Percentiles rank a stretch among this genome's conserved stretches.
These are phyloP conservation scores for Bombycilla garrulus DNA, from an alignment of 2,113 vertebrate species.

Conservation along the genomic window DNA sequence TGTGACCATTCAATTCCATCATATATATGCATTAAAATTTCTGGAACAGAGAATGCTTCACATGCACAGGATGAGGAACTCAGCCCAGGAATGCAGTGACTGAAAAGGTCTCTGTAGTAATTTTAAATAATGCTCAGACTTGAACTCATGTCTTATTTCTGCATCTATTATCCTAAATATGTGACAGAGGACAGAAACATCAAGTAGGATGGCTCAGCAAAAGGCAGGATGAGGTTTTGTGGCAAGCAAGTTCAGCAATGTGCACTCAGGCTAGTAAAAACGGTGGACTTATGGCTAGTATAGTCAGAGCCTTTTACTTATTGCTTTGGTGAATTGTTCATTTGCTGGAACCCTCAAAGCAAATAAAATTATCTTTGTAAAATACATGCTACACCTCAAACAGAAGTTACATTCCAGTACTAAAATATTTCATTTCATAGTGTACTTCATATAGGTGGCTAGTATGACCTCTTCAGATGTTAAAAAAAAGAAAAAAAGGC, in stretches of 20 bases:
- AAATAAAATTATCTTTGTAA: not conserved
- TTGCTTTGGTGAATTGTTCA: not conserved
- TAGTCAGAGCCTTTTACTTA: not conserved
- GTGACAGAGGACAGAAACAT: not conserved
- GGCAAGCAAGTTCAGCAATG: rapidly evolving
- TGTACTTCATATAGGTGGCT: not conserved
- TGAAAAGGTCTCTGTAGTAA: not conserved
- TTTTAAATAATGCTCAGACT: not conserved
- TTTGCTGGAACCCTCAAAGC: not conserved
- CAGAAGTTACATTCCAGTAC: not conserved
- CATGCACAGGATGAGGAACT: not conserved
- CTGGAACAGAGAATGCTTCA: not conserved
- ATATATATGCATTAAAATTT: not conserved
- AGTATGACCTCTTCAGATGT: not conserved
- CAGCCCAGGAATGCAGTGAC: not conserved
- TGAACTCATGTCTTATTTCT: not conserved
- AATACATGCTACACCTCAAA: not conserved
- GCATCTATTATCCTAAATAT: not conserved
- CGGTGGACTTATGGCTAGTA: not conserved
- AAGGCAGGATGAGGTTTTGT: not conserved
- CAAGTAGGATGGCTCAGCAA: not conserved
- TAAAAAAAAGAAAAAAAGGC: not conserved
- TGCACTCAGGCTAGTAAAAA: not conserved
- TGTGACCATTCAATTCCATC: not conserved
- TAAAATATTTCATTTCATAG: not conserved